Evolutionary conservation across 2,113 vertebrate genomes (phyloP), one percentile per base, ranked within the genome.

Genomic region (Misgurnus anguillicaudatus): DNA sequence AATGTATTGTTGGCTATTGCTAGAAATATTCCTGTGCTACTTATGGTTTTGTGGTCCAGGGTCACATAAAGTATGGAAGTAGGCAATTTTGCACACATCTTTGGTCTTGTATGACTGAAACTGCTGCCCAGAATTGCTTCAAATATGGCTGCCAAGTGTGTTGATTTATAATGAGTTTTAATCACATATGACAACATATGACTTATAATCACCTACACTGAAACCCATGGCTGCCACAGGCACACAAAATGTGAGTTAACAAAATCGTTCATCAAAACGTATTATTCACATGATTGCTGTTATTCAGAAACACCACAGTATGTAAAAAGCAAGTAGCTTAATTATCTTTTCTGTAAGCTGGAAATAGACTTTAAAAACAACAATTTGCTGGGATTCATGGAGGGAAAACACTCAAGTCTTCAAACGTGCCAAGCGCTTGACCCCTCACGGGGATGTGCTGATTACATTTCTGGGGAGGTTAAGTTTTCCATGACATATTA

Each of bases 401-500:
- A 67, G 41, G 19, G n/a, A 67, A 67, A 21, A 67, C 65, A 14
- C 16, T 64, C 4, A 42, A 47, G 24, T 51, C 36, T 64, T 36
- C 60, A 65, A 76, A 51, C 24, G 42, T 64, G 45, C 39, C 58
- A 51, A 39, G 45, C 45, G n/a, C 39, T 76, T 65, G 74, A 74
- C 45, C 61, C 60, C 61, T 76, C 60, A 19, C 61, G 38, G 61
- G 45, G 45, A 4, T 36, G 9, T 76, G 74, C 60, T 51, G 61
- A 64, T 76, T 64, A 39, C 17, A 76, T 64, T 76, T 61, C 1
- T 51, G 19, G 17, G 9, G 68, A 58, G 47, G 58, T 38, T 3
- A 62, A 14, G 24, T 36, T 64, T 19, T 42, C 39, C 70, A 75
- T 16, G 57, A 47, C 21, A 6, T 36, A 63, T 48, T 36, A 48